Evolutionary conservation across 2,888 invertebrate species (phyloP).

Genomic region (Sarcophaga caerulescens): DNA sequence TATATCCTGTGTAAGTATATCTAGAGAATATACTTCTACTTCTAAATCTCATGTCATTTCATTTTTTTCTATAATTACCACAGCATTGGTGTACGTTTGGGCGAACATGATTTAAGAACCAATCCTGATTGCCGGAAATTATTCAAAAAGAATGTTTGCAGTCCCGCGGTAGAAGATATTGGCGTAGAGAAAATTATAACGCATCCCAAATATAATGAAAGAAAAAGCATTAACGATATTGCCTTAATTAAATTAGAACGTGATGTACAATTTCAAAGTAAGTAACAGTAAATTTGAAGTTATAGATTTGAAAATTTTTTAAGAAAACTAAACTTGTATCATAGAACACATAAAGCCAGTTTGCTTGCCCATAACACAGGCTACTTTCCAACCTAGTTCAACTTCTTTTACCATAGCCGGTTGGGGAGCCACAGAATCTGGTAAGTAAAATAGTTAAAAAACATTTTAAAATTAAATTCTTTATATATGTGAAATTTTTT

Average conservation of each 20-base stretch:
- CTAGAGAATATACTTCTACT: too few species aligned
- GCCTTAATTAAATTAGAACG: conserved; percentile 82
- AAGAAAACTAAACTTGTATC: conserved; percentile 1
- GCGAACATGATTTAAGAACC: conserved; percentile 78
- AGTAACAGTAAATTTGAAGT: conserved; percentile 21
- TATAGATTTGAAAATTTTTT: not conserved
- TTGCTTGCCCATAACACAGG: conserved; percentile 75
- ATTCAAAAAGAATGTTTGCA: conserved; percentile 74
- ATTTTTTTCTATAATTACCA: not conserved
- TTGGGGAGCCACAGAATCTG: conserved; percentile 76
- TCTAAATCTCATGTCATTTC: too few species aligned
- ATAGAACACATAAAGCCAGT: conserved; percentile 75
- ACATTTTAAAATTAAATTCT: not conserved
- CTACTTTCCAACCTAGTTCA: conserved; percentile 46
- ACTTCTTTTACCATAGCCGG: conserved; percentile 74
- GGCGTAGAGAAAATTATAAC: conserved; percentile 77
- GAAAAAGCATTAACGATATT: conserved; percentile 82
- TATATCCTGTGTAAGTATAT: conserved; percentile 71
- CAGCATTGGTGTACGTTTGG: conserved; percentile 80
- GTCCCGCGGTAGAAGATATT: conserved; percentile 80
- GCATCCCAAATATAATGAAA: conserved; percentile 82
- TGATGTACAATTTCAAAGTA: conserved; percentile 72
- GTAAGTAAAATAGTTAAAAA: conserved; percentile 25
- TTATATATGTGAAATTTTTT: not conserved
- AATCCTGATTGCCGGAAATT: conserved; percentile 76